These are phyloP conservation scores for Euleptes europaea DNA, from an alignment of 2,113 vertebrate genomes.

Conservation along the genomic window DNA sequence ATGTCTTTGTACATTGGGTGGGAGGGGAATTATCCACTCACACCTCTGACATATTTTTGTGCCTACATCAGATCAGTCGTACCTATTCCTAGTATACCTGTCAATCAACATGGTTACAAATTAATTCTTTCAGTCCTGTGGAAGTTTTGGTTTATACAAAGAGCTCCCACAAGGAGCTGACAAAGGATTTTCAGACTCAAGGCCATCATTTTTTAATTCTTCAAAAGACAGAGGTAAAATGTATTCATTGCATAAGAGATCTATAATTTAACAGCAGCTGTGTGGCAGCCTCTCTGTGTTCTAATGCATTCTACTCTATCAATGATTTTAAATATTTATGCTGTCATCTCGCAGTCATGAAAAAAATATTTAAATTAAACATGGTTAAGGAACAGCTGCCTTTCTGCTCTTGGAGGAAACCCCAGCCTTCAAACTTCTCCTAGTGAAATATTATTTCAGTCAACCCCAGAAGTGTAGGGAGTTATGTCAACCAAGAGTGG, in stretches of 20 bases:
- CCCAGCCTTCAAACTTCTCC: constrained; percentile 67
- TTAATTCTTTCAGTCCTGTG: constrained; percentile 59
- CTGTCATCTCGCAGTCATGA: constrained; percentile 72
- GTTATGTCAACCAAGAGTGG: constrained; percentile 62
- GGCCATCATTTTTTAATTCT: constrained; percentile 73
- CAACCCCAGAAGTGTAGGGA: constrained; percentile 61
- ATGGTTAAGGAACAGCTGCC: constrained; percentile 71
- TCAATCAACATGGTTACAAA: constrained; percentile 45
- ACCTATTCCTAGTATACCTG: constrained; percentile 21
- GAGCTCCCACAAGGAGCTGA: constrained; percentile 58
- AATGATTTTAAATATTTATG: constrained; percentile 77
- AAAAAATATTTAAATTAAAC: constrained; percentile 73
- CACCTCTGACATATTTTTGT: constrained; percentile 7
- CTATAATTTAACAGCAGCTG: constrained; percentile 73
- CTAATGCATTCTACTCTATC: constrained; percentile 70
- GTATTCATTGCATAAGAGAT: constrained; percentile 74
- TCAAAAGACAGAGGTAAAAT: constrained; percentile 67
- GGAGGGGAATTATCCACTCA: neutral
- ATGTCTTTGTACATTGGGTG: neutral
- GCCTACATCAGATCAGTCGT: constrained; percentile 3
- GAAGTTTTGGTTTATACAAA: constrained; percentile 60
- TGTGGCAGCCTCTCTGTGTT: constrained; percentile 68
- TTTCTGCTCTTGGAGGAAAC: constrained; percentile 70
- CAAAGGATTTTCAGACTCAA: constrained; percentile 68
- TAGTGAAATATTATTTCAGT: constrained; percentile 67